phyloP scores from a whole-genome alignment of 2,113 vertebrate genomes.

The Cheilinus undulatus region DNA sequence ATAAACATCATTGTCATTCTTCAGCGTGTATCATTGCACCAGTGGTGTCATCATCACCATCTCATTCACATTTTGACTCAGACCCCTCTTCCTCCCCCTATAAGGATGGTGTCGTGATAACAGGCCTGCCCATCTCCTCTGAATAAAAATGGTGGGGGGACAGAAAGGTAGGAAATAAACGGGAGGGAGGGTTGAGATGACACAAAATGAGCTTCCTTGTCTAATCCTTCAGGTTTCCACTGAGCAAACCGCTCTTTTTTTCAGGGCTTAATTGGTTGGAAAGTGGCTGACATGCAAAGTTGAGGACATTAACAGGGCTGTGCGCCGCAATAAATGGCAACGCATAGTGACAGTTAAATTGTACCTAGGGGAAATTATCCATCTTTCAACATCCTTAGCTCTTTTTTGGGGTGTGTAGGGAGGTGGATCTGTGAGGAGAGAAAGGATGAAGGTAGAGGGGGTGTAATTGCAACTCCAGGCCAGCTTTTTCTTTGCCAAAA shows the following conservation, averaged over 20 bases:
- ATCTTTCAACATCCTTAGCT: constrained; percentile 99
- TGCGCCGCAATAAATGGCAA: constrained; percentile 97
- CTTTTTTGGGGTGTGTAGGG: constrained; percentile 84
- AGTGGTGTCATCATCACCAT: constrained; percentile 65
- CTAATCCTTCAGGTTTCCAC: constrained; percentile 99
- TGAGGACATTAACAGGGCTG: constrained; percentile 94
- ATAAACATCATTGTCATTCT: constrained; percentile 38
- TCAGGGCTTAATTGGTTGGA: constrained; percentile 98
- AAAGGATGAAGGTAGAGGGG: constrained; percentile 81
- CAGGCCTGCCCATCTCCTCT: constrained; percentile 92
- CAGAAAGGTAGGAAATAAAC: constrained; percentile 3
- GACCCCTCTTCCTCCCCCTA: constrained; percentile 70
- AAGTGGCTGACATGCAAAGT: constrained; percentile 99
- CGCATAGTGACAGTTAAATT: constrained; percentile 99
- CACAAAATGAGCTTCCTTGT: constrained; percentile 98
- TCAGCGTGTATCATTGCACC: constrained; percentile 42
- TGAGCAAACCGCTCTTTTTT: constrained; percentile 85
- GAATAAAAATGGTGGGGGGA: constrained; percentile 88
- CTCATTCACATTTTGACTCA: constrained; percentile 62
- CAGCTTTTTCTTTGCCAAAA: constrained; percentile 89
- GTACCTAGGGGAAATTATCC: constrained; percentile 99
- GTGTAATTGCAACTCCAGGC: constrained; percentile 94
- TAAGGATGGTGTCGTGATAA: constrained; percentile 95
- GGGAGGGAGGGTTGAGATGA: constrained; percentile 75
- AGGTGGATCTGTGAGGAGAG: constrained; percentile 52